phyloP scores from a whole-genome alignment of 1,140 invertebrate genomes.

The Zaprionus ornatus region DNA sequence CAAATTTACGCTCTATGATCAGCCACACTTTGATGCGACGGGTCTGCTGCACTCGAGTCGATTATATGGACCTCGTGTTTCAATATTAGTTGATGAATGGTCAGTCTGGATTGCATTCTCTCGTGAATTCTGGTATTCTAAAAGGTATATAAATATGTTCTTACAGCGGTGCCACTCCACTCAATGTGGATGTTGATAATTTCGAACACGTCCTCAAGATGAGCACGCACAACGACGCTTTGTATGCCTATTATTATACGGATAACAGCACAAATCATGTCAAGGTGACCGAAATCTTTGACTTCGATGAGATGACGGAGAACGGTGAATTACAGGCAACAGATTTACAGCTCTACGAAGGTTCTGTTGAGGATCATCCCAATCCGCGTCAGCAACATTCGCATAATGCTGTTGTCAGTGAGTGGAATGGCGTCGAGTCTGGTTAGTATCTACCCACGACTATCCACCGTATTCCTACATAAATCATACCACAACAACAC shows the following conservation, averaged over 20 bases:
- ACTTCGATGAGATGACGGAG: slow-evolving; percentile 84
- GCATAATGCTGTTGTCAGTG: slow-evolving; percentile 69
- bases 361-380: slow-evolving; percentile 60
- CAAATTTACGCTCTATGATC: slow-evolving; percentile 78
- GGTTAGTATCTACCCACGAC: slow-evolving; percentile 52
- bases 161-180: slow-evolving; percentile 53
- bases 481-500: slow-evolving; percentile 2
- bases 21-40: slow-evolving; percentile 79
- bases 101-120: slow-evolving; percentile 18
- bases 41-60: slow-evolving; percentile 76
- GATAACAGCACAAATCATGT: slow-evolving; percentile 92
- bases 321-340: slow-evolving; percentile 59
- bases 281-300: slow-evolving; percentile 93
- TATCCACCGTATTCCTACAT: background rate
- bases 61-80: slow-evolving; percentile 75
- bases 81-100: slow-evolving; percentile 80
- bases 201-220: slow-evolving; percentile 90
- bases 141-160: background rate
- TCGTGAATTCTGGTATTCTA: slow-evolving; percentile 57
- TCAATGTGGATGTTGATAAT: slow-evolving; percentile 42
- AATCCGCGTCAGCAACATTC: slow-evolving; percentile 51
- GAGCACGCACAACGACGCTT: slow-evolving; percentile 92
- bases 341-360: slow-evolving; percentile 66
- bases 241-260: slow-evolving; percentile 95
- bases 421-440: slow-evolving; percentile 83